Evolutionary conservation across 2,113 vertebrate species (phyloP), one percentile per base, ranked within the genome.

Genomic region (Anser brachyrhynchus): DNA sequence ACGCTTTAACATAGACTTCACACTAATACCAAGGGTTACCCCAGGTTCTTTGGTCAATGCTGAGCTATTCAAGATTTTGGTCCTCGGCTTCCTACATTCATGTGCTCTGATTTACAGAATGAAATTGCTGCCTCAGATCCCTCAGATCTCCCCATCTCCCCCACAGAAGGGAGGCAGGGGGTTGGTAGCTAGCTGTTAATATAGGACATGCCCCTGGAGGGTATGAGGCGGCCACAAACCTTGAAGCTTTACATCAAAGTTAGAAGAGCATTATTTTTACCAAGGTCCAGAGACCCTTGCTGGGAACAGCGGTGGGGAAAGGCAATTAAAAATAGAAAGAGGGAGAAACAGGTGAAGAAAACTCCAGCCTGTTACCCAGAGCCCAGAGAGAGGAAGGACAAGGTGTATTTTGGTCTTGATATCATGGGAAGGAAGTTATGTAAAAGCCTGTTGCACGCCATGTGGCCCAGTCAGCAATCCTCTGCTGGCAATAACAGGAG

Each of bases 201-300:
- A 26, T 20, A 35, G 29, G 19, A 66, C 28, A 35, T 0, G 0
- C 1, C 69, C 15, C 19, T 44, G 61, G 17, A 65, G 11, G 39
- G 29, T 12, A 2, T 3, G 13, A 52, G 35, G 3, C 39, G 21
- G 10, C 23, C 58, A 64, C 9, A n/a, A 66, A 77, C 28, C 20
- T 23, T 66, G 51, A 69, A 66, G 29, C 12, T 76, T 83, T 69
- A n/a, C 33, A 46, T 28, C 33, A 44, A 6, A 31, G 13, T 54
- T 41, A 67, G 31, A 65, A 79, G 4, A 76, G 4, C 39, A 11
- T 8, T 13, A 10, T 54, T 39, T 44, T 33, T 57, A 11, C 6
- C 15, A 71, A 64, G 31, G 7, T n/a, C 16, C 19, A 41, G 35
- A 80, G 81, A 81, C 4, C 5, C 9, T 62, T 67, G 31, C 19